Evolutionary conservation across 2,113 vertebrate genomes (phyloP), one percentile per base, ranked within the genome.

Genomic region (Triplophysa dalaica): DNA sequence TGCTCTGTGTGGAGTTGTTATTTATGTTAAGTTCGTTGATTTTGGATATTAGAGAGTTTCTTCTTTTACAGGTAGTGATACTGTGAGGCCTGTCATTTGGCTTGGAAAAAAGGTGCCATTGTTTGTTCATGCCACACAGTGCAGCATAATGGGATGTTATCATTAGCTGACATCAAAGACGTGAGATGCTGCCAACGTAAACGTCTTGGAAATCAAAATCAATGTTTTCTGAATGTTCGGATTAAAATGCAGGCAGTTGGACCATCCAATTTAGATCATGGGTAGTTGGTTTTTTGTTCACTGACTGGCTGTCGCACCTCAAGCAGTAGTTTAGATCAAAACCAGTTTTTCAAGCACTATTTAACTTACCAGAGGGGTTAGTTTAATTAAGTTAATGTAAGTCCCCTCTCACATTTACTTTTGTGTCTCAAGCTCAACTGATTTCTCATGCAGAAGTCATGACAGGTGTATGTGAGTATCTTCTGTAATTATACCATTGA

Each of bases 11-110:
- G 78, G 62, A 80, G 75, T 82, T 77, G 81, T 61, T 43, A 4
- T 29, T 19, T 21, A 61, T 38, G 56, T 54, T 19, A 67, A 24
- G 24, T 41, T 45, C 58, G 16, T 48, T 77, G 65, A 66, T 64
- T 52, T 38, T 81, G 61, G 7, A 58, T 12, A 56, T 38, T 2
- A 60, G 54, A 60, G 29, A 43, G 11, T 38, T 56, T 21, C 33
- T 56, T 73, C 66, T 1, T 62, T 82, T 82, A 79, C 29, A 65
- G 74, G 48, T 50, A 65, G 62, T 52, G 62, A 64, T 65, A 77
- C 75, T 58, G 50, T 33, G 43, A 17, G 48, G 29, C 24, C 45
- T 65, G 74, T 65, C 17, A 1, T 54, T 48, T 77, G 33, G 33
- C 33, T n/a, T n/a, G 43, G 72, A 48, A 75, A 48, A 13, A 41